Percentiles rank a stretch among this genome's conserved stretches.
Evolutionary conservation across 2,888 invertebrate species (phyloP).

Genomic region (Shargacucullia verbasci): DNA sequence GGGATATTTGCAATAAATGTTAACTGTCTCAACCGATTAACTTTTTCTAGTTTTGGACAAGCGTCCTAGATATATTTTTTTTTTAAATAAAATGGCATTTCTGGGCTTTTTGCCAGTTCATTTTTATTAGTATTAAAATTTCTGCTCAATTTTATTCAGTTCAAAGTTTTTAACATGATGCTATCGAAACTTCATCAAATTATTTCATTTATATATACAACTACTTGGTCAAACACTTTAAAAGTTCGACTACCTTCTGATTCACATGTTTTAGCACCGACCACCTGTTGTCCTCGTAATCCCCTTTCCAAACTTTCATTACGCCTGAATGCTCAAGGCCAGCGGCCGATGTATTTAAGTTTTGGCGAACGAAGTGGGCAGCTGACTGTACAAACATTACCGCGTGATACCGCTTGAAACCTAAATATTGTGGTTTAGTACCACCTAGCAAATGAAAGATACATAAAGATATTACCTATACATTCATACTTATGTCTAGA

Average conservation of each 20-base stretch:
- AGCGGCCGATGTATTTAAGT: constrained; percentile 19
- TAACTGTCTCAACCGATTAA: constrained; percentile 30
- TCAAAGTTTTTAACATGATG: too few relatives aligned
- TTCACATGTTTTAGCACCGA: constrained; percentile 10
- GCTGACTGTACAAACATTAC: background rate
- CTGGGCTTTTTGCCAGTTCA: too few relatives aligned
- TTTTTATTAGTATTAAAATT: too few relatives aligned
- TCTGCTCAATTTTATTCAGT: too few relatives aligned
- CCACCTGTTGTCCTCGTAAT: constrained; percentile 55
- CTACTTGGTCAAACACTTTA: too few relatives aligned
- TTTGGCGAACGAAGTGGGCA: constrained; percentile 18
- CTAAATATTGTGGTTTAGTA: too few relatives aligned
- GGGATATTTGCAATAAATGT: constrained; percentile 35
- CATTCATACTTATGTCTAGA: too few relatives aligned
- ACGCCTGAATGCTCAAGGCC: constrained; percentile 51
- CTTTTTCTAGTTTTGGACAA: constrained; percentile 9
- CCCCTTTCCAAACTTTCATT: constrained; percentile 58
- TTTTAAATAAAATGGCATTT: background rate
- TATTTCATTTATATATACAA: too few relatives aligned
- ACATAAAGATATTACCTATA: too few relatives aligned
- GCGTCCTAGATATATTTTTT: constrained; percentile 23
- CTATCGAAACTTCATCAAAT: too few relatives aligned
- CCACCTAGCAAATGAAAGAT: too few relatives aligned
- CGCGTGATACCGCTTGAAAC: background rate
- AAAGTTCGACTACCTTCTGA: too few relatives aligned